These are phyloP conservation scores for Hydrochoerus hydrochaeris DNA, from an alignment of 2,113 vertebrate genomes.

Conservation along the genomic window DNA sequence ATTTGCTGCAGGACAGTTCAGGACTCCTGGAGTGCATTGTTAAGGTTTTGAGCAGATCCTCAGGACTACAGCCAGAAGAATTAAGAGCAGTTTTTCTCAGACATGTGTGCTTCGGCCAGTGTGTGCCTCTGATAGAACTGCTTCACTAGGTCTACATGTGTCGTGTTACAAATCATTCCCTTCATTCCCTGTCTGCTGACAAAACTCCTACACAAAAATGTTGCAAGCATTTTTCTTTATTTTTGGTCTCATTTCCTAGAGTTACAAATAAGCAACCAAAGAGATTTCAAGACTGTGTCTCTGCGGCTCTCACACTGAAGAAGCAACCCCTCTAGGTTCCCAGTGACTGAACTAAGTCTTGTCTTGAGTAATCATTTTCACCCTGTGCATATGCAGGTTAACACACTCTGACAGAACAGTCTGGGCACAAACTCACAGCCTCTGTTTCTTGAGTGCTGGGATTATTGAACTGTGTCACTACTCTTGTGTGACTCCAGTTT, in stretches of 20 bases:
- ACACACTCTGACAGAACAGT: background rate
- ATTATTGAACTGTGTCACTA: background rate
- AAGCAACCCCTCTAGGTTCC: background rate
- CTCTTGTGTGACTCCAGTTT: background rate
- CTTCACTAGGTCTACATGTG: background rate
- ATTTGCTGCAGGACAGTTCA: background rate
- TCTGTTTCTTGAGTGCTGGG: background rate
- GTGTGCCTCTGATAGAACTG: background rate
- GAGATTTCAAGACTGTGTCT: background rate
- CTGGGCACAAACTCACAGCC: background rate
- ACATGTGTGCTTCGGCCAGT: background rate
- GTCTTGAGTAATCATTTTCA: background rate
- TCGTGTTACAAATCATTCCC: background rate
- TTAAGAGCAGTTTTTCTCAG: background rate
- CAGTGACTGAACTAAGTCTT: background rate
- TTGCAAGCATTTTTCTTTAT: background rate
- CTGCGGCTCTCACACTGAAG: background rate
- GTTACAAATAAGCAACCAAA: background rate
- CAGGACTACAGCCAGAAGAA: background rate
- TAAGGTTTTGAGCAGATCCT: background rate
- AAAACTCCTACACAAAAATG: background rate
- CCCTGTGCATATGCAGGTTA: background rate
- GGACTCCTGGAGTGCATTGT: background rate
- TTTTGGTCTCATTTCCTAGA: background rate
- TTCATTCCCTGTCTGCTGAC: background rate